Conservation (phyloP, 2,113 vertebrate species). For the Labeo rohita region DNA sequence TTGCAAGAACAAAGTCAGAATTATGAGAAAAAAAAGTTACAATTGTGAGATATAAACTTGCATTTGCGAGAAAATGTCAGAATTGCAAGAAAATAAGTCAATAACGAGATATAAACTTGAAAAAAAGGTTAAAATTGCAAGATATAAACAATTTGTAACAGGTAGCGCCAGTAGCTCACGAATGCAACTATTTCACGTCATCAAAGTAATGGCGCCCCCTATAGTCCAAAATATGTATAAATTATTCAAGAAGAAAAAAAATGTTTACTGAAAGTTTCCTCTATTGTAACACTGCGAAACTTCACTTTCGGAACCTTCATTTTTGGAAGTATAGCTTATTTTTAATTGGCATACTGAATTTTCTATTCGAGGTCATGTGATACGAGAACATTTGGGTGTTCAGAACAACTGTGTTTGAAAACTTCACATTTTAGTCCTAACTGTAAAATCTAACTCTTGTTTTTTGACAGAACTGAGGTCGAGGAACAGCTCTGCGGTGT, state of each 20-base stretch:
- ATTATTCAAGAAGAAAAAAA: neutral
- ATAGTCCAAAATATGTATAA: neutral
- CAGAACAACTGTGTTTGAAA: neutral
- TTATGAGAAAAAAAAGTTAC: too few species aligned
- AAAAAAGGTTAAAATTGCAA: too few species aligned
- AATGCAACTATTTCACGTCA: too few species aligned
- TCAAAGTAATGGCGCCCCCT: too few species aligned
- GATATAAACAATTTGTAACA: too few species aligned
- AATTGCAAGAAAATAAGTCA: too few species aligned
- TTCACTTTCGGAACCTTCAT: neutral
- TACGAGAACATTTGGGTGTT: neutral
- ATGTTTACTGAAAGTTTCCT: neutral
- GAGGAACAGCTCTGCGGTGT: slow-evolving; percentile 73
- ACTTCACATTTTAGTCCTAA: too few species aligned
- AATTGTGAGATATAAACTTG: too few species aligned
- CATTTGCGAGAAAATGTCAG: too few species aligned
- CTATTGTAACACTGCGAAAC: neutral
- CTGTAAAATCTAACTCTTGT: neutral
- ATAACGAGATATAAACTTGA: too few species aligned
- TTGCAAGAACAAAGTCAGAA: too few species aligned
- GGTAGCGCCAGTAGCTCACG: too few species aligned
- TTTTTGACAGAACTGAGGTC: slow-evolving; percentile 75
- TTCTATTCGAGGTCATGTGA: neutral
- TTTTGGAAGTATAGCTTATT: neutral
- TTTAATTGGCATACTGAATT: neutral